Percentiles rank a stretch among this genome's conserved stretches.
phyloP scores from a whole-genome alignment of 2,888 invertebrate species.

The Monopis laevigella region DNA sequence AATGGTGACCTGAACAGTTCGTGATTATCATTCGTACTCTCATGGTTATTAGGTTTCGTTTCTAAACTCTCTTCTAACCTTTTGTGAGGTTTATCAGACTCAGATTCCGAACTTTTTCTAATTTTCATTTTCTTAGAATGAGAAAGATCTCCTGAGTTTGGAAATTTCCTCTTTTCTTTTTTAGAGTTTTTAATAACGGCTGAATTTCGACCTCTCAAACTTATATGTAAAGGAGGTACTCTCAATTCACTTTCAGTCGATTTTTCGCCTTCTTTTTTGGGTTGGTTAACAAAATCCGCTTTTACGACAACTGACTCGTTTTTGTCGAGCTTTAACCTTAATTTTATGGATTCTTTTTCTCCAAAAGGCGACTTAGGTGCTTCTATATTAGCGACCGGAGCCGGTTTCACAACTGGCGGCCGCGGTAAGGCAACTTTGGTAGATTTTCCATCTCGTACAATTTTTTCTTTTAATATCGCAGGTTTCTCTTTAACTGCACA shows the following conservation, averaged over 20 bases:
- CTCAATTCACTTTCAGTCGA: slow-evolving; percentile 74
- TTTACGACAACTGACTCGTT: slow-evolving; percentile 82
- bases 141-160: slow-evolving; percentile 46
- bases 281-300: slow-evolving; percentile 75
- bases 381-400: slow-evolving; percentile 27
- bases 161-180: slow-evolving; percentile 69
- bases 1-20: too few relatives aligned
- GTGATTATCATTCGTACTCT: slow-evolving; percentile 48
- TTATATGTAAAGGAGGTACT: slow-evolving; percentile 90
- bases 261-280: slow-evolving; percentile 48
- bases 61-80: slow-evolving; percentile 39
- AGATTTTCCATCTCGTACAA: slow-evolving; percentile 45
- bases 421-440: slow-evolving; percentile 51
- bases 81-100: slow-evolving; percentile 39
- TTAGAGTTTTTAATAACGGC: slow-evolving; percentile 85
- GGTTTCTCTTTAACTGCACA: slow-evolving; percentile 54
- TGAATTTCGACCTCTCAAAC: slow-evolving; percentile 83
- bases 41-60: slow-evolving; percentile 36
- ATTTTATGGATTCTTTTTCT: slow-evolving; percentile 79
- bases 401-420: slow-evolving; percentile 28
- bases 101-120: slow-evolving; percentile 44
- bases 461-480: slow-evolving; percentile 47
- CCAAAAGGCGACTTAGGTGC: slow-evolving; percentile 44
- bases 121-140: slow-evolving; percentile 67
- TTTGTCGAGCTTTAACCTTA: slow-evolving; percentile 84